Base-by-base conservation (phyloP, 2,888 invertebrate genomes). In the Pseudoips prasinana region DNA sequence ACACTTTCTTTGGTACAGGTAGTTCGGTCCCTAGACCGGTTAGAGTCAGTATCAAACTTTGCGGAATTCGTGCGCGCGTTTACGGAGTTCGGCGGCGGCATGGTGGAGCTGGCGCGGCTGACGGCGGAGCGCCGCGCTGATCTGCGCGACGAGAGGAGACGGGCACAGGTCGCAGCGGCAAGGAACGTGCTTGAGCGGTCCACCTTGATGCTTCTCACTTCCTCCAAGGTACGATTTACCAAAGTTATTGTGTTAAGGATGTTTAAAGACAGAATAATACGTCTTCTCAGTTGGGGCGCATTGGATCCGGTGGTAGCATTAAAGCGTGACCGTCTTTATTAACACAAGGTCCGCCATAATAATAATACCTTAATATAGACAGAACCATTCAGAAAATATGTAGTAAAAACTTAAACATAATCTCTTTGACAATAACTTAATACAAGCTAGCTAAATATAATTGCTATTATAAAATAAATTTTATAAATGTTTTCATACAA, bases 1-100 rank as follows among this genome's bases (percentile, higher is more conserved):
- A n/a, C n/a, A n/a, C n/a, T n/a, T n/a, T n/a, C n/a, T n/a, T n/a
- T n/a, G n/a, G n/a, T n/a, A 40, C 77, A 93, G 93, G 94, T 95
- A 61, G 94, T 94, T 45, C 93, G 95, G 57, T 94, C 95, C 63
- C 90, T 96, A 67, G 95, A 95, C 58, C 92, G 95, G 39, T 88
- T 96, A 64, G 96, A 96, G 81, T 95, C 95, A 29, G 96, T 96
- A 46, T 94, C 94, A 58, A 96, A 96, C 86, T 96, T 96, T 73
- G 97, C 98, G 30, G 99, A 99, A 85, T 99, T 99, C 80, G 98
- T 99, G 36, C 96, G 98, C 73, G 97, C 98, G 10, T 99, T 99
- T 89, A 98, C 98, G 56, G 97, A 98, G 78, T 99, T 99, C 78
- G 99, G 99, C 22, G 95, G 95, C 10, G 98, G 99, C 79, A 99